Base-by-base conservation (phyloP, 2,113 vertebrate genomes). In the Channa maculata region DNA sequence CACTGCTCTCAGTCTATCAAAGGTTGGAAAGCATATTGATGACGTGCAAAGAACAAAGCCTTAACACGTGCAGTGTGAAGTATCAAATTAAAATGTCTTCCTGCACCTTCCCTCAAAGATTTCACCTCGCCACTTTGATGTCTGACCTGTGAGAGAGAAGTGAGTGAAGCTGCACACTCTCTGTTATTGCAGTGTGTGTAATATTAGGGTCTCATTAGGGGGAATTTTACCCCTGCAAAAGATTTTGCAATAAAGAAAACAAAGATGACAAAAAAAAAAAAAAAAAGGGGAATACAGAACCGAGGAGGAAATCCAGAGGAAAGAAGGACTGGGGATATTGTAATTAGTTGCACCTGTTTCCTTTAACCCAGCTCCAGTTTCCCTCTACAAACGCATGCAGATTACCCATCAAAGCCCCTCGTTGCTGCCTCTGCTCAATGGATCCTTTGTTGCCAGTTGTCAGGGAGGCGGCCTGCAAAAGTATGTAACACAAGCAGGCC, bases 271-370 rank as follows among this genome's bases (percentile, higher is more conserved):
- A 80, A 91, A 80, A 77, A 82, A 88, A 75, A 77, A 82, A 81
- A 83, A 82, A 80, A 83, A 57, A 65, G 50, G 68, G 70, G 1
- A 24, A 24, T 24, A 24, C 24, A 75, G 67, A 82, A 81, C 79
- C 79, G 71, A 74, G 44, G 79, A 89, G 89, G 82, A 91, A 90
- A 91, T 89, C 86, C 87, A 89, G 83, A 77, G 77, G 87, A 82
- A 82, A 85, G 68, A 71, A 80, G 72, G 79, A 88, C 83, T 90
- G 84, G 83, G 89, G 88, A 83, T 86, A 88, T 93, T 91, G 87
- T 94, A 94, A 95, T 93, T 88, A 94, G 91, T 92, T 93, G 93
- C 94, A 95, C 94, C 94, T 94, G 94, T 94, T 94, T 94, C 93
- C 91, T 93, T 93, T 91, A 92, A 91, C 84, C 84, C 88, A 79